Conservation (phyloP, 2,888 invertebrate species). For the Celastrina argiolus region DNA sequence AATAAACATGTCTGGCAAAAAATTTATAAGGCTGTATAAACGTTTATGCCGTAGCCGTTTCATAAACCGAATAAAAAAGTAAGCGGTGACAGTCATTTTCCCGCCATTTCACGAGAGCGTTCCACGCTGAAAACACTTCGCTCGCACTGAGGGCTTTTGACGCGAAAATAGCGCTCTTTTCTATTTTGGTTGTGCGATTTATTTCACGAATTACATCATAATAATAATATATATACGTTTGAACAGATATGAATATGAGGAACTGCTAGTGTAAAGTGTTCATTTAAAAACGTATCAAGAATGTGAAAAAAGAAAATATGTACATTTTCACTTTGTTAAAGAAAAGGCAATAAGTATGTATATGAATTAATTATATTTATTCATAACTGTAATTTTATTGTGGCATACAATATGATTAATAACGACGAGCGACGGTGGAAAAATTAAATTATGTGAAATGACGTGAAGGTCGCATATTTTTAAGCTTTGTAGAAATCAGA, state of each 20-base stretch:
- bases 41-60: constrained; percentile 10
- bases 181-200: not conserved
- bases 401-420: not conserved
- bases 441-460: not conserved
- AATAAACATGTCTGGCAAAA: not conserved
- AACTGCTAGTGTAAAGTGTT: not conserved
- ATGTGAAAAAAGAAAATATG: too few relatives aligned
- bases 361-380: too few relatives aligned
- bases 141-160: constrained; percentile 9
- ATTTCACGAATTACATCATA: not conserved
- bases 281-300: too few relatives aligned
- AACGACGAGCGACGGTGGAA: not conserved
- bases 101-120: constrained; percentile 12
- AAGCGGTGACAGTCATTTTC: constrained; percentile 17
- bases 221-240: not conserved
- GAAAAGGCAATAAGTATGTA: too few relatives aligned
- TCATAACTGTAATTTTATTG: not conserved
- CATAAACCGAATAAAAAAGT: constrained; percentile 6
- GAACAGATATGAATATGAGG: not conserved
- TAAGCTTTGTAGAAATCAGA: not conserved
- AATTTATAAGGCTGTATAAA: not conserved
- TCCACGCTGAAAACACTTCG: constrained; percentile 16
- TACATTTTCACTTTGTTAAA: too few relatives aligned
- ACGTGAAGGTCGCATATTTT: not conserved
- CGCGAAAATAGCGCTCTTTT: constrained; percentile 3